These are phyloP conservation scores for Campaea margaritaria DNA, from an alignment of 2,888 invertebrate species.

Conservation along the genomic window DNA sequence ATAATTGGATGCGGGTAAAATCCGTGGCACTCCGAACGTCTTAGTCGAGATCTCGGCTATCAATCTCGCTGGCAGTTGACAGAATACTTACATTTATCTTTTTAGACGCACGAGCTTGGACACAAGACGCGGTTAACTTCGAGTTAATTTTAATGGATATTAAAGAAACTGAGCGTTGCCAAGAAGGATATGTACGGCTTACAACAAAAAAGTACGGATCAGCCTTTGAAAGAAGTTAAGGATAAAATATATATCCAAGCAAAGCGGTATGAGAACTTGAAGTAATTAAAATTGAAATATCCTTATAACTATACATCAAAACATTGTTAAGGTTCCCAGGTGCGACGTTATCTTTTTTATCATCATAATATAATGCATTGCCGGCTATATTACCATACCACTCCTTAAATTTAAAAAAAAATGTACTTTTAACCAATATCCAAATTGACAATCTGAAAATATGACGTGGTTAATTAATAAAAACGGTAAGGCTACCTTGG, in stretches of 20 bases:
- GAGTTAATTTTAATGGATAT: slow-evolving; percentile 56
- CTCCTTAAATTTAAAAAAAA: too few species aligned
- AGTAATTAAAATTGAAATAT: too few species aligned
- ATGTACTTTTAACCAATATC: too few species aligned
- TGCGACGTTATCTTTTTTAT: too few species aligned
- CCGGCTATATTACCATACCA: too few species aligned
- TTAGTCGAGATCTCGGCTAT: slow-evolving; percentile 66
- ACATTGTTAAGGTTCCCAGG: too few species aligned
- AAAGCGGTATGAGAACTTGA: too few species aligned
- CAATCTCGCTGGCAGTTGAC: slow-evolving; percentile 73
- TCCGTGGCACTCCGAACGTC: slow-evolving; percentile 52
- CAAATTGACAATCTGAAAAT: neutral
- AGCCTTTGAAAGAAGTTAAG: neutral
- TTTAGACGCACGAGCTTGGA: slow-evolving; percentile 51
- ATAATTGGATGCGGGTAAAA: slow-evolving; percentile 61
- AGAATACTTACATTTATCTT: slow-evolving; percentile 77
- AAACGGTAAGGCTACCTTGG: neutral
- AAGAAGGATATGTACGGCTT: neutral
- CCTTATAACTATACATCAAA: too few species aligned
- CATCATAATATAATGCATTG: too few species aligned
- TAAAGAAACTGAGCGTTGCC: slow-evolving; percentile 13
- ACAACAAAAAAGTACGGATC: neutral
- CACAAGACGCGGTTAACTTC: slow-evolving; percentile 53
- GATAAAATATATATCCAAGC: neutral
- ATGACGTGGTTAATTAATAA: slow-evolving; percentile 6